Evolutionary conservation across 2,797 vertebrate species (phyloP).

Genomic region (Delichon dasypus): DNA sequence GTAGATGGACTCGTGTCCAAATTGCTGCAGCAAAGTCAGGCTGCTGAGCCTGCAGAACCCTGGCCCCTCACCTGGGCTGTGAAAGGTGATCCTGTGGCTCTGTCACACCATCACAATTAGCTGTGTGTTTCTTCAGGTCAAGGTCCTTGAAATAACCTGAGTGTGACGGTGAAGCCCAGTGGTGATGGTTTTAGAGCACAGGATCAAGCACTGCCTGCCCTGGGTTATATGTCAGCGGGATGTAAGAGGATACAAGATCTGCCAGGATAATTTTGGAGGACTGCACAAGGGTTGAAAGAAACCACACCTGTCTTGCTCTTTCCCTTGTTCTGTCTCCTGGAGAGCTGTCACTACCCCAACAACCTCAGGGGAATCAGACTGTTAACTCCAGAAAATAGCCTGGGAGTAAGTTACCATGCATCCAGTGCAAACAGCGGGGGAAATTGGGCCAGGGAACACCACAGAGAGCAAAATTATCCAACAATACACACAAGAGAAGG

Average conservation of each 20-base stretch:
- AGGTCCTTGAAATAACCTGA: not conserved
- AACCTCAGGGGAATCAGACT: not conserved
- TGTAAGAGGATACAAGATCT: not conserved
- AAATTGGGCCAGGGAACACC: not conserved
- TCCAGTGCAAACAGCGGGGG: not conserved
- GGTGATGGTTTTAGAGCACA: not conserved
- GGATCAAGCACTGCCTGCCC: not conserved
- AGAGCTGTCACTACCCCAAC: accelerated
- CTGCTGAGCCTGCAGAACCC: not conserved
- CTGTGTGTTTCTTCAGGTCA: not conserved
- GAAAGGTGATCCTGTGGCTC: not conserved
- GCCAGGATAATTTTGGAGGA: not conserved
- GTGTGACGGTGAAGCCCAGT: accelerated
- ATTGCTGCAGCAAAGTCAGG: not conserved
- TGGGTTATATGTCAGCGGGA: not conserved
- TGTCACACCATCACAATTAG: not conserved
- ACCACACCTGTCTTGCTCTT: not conserved
- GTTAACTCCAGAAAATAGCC: not conserved
- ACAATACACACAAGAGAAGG: not conserved
- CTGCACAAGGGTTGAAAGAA: not conserved
- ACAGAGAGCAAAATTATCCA: not conserved
- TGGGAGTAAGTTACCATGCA: not conserved
- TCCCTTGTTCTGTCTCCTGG: not conserved
- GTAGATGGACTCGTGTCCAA: not conserved
- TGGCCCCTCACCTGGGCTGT: not conserved